Evolutionary conservation across 2,888 invertebrate species (phyloP), one percentile per base, ranked within the genome.

Genomic region (Apamea epomidion): DNA sequence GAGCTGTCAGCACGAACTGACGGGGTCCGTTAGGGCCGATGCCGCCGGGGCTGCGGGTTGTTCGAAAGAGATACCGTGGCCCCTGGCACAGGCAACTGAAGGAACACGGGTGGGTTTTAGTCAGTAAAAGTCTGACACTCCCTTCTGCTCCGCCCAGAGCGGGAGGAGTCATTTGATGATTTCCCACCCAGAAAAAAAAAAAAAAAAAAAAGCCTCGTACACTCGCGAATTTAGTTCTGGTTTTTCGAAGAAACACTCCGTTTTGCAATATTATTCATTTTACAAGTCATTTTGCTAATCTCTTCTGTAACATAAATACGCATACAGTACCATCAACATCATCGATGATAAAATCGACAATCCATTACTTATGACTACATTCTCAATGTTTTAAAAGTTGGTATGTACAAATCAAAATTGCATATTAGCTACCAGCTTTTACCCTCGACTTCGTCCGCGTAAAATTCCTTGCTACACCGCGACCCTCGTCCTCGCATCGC

Each of bases 151-250:
- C n/a, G n/a, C n/a, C n/a, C n/a, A n/a, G n/a, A n/a, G n/a, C n/a
- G n/a, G n/a, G n/a, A n/a, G n/a, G n/a, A n/a, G n/a, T n/a, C n/a
- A n/a, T n/a, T n/a, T n/a, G n/a, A n/a, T n/a, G n/a, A n/a, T n/a
- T n/a, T n/a, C n/a, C n/a, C n/a, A n/a, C n/a, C n/a, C n/a, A n/a
- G n/a, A n/a, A n/a, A n/a, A n/a, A n/a, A n/a, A n/a, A n/a, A n/a
- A n/a, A n/a, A n/a, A n/a, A n/a, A n/a, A n/a, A n/a, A n/a, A n/a
- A 79, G 76, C 74, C 76, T 60, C 42, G 67, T 75, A 75, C 64
- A 81, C 68, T 82, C 48, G 81, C 64, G 16, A 78, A 74, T 76
- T 82, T 62, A 2, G 45, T 48, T 48, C n/a, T 68, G 14, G 4
- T 65, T 78, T 85, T 37, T 70, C 18, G 0, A 8, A 8, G 8